phyloP scores from a whole-genome alignment of 1,140 invertebrate genomes.

The Vollenhovia emeryi region DNA sequence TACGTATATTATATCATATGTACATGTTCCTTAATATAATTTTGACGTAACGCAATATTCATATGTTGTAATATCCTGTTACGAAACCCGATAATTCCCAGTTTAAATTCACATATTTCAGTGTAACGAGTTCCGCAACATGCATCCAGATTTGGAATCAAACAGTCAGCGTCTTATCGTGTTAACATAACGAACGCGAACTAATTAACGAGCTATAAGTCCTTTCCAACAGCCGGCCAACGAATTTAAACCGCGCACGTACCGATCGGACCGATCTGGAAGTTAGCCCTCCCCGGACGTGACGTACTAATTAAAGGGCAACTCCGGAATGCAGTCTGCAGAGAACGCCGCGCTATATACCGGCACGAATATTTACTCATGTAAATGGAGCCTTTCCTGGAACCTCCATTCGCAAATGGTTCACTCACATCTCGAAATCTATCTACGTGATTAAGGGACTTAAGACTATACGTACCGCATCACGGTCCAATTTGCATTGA shows the following conservation, averaged over 20 bases:
- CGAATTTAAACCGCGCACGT: conserved; percentile 70
- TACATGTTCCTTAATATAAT: background rate
- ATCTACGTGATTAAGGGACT: conserved; percentile 63
- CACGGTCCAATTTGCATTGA: conserved; percentile 58
- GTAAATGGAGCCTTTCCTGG: conserved; percentile 68
- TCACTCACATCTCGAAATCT: conserved; percentile 65
- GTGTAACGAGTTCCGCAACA: background rate
- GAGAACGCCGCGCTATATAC: conserved; percentile 56
- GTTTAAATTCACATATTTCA: conserved; percentile 11
- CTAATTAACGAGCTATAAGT: conserved; percentile 76
- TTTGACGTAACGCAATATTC: background rate
- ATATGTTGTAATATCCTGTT: background rate
- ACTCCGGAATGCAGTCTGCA: conserved; percentile 67
- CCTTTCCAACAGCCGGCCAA: conserved; percentile 58
- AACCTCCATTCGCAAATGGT: conserved; percentile 57
- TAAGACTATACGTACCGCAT: conserved; percentile 52
- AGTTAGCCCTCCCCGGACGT: conserved; percentile 67
- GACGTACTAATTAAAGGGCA: conserved; percentile 76
- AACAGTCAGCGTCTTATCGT: conserved; percentile 66
- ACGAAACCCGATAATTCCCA: background rate
- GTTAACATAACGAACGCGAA: conserved; percentile 72
- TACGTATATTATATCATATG: background rate
- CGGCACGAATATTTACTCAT: conserved; percentile 62
- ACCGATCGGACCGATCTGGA: conserved; percentile 70
- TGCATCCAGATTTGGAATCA: conserved; percentile 31